Conservation (phyloP, 2,888 invertebrate genomes). For the Meiosimyza decipiens region DNA sequence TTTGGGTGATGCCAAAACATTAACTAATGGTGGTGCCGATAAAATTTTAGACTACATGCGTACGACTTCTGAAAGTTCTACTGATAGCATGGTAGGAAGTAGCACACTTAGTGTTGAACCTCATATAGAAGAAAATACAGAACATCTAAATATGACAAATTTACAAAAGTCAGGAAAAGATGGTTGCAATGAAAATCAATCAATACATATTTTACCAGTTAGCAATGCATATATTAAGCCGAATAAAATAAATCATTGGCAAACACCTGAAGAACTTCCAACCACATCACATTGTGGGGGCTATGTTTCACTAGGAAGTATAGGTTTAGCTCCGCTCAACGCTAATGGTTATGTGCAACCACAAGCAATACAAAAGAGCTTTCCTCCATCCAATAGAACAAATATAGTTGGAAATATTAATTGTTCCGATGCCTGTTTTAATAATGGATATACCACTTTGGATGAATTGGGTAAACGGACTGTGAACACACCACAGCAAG, state of each 20-base stretch:
- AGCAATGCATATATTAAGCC: conserved; percentile 42
- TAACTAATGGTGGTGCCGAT: conserved; percentile 6
- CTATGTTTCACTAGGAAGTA: conserved; percentile 41
- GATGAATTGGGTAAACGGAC: conserved; percentile 49
- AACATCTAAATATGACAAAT: conserved; percentile 18
- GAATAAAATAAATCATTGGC: not conserved
- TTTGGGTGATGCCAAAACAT: conserved; percentile 37
- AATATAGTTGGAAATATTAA: not conserved
- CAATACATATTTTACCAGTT: conserved; percentile 31
- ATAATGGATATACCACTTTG: conserved; percentile 52
- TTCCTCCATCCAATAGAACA: not conserved
- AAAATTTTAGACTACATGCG: conserved; percentile 1
- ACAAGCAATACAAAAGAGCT: conserved; percentile 26
- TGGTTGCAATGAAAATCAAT: not conserved
- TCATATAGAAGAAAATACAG: conserved; percentile 24
- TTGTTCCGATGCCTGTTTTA: not conserved
- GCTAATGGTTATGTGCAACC: conserved; percentile 36
- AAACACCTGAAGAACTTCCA: not conserved
- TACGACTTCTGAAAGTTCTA: conserved; percentile 36
- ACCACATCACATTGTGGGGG: conserved; percentile 31
- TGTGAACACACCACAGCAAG: conserved; percentile 19
- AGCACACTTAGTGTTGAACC: conserved; percentile 10
- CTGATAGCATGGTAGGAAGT: conserved; percentile 42
- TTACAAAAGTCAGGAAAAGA: not conserved
- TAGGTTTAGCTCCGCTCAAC: conserved; percentile 34